A percentile compares a stretch with the other conserved stretches of the same genome.
phyloP scores from a whole-genome alignment of 2,888 invertebrate species.

The Drosophila yooni region DNA sequence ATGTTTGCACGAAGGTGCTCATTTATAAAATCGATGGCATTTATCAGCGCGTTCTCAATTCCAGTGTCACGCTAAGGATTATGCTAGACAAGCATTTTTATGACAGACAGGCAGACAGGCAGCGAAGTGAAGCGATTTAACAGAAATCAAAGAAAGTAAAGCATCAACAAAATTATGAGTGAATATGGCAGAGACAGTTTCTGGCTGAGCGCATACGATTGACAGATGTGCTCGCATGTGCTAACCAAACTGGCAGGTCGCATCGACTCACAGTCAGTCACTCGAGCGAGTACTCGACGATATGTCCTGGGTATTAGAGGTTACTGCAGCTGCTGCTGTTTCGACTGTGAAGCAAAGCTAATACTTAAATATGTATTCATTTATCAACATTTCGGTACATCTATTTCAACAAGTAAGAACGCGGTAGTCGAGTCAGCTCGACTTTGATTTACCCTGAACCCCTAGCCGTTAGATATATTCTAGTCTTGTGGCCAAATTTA shows the following conservation, averaged over 20 bases:
- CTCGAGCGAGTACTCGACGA: neutral
- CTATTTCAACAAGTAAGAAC: neutral
- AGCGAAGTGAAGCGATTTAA: constrained; percentile 4
- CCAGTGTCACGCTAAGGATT: neutral
- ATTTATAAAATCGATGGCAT: constrained; percentile 37
- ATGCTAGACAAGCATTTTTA: neutral
- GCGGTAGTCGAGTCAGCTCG: neutral
- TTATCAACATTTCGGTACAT: neutral
- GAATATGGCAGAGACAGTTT: constrained; percentile 26
- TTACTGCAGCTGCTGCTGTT: neutral
- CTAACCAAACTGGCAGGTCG: neutral
- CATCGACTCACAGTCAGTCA: neutral
- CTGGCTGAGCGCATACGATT: constrained; percentile 34
- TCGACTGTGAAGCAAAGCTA: neutral
- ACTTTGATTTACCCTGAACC: neutral
- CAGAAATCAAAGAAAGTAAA: neutral
- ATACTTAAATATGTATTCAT: neutral
- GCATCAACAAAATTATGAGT: constrained; percentile 36
- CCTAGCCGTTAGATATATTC: neutral
- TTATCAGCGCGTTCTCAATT: neutral
- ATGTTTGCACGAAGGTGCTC: constrained; percentile 24
- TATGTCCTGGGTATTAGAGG: neutral
- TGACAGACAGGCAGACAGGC: neutral
- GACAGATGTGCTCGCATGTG: constrained; percentile 23
- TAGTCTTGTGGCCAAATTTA: neutral